Evolutionary conservation across 2,888 invertebrate species (phyloP).

Genomic region (Oscheius sp.): DNA sequence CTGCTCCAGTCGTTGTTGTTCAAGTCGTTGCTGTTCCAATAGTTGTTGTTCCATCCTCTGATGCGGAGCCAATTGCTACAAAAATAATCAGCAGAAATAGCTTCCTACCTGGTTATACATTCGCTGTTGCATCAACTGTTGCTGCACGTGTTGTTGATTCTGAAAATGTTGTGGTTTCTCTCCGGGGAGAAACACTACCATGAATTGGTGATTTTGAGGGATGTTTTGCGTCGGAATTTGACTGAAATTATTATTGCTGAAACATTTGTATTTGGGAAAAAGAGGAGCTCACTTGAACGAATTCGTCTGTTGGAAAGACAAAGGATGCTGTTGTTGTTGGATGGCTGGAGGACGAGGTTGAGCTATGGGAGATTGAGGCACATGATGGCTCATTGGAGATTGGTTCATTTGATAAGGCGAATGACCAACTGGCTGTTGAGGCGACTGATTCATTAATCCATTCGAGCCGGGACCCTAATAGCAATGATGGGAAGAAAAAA

Average conservation of each 20-base stretch:
- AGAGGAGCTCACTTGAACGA: not conserved
- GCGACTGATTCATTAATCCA: not conserved
- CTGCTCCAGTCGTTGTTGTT: not conserved
- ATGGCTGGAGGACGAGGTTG: not conserved
- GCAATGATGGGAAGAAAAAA: not conserved
- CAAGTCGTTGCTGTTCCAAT: not conserved
- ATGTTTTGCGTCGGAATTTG: not conserved
- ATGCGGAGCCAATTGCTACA: not conserved
- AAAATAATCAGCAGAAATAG: not conserved
- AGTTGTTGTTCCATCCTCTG: not conserved
- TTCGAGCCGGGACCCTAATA: constrained; percentile 1
- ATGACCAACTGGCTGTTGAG: constrained; percentile 11
- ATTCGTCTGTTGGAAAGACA: not conserved
- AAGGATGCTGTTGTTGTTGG: not conserved
- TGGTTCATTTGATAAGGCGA: constrained; percentile 17
- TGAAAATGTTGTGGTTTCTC: not conserved
- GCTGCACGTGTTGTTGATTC: not conserved
- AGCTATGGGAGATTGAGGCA: not conserved
- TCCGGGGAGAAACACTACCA: too few relatives aligned
- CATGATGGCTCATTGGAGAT: not conserved
- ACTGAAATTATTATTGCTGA: not conserved
- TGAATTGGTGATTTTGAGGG: not conserved
- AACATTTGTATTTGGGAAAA: too few relatives aligned
- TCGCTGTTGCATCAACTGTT: not conserved
- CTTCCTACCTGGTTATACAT: too few relatives aligned